Conservation (phyloP, 2,113 vertebrate genomes). For the Paraplagusia blochii region DNA sequence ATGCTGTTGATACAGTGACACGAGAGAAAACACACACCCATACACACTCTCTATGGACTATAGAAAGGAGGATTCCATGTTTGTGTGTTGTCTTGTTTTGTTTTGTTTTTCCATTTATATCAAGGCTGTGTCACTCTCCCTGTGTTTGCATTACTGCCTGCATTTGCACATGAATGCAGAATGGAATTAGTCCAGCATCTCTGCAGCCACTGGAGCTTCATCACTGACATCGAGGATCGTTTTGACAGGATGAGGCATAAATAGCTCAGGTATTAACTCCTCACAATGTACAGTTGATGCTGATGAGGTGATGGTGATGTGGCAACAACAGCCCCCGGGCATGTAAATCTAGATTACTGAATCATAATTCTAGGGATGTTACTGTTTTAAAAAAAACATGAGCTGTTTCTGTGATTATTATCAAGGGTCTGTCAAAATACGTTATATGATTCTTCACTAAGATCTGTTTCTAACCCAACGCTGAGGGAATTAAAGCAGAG, state of each 20-base stretch:
- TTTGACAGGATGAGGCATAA: conserved; percentile 30
- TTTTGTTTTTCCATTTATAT: no score
- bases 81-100: neutral
- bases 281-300: conserved; percentile 29
- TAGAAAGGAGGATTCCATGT: neutral
- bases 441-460: no score
- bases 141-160: neutral
- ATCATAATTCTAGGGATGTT: no score
- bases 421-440: no score
- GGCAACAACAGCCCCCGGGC: conserved; percentile 19
- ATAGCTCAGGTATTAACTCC: conserved; percentile 16
- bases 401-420: no score
- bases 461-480: no score
- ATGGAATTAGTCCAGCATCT: neutral
- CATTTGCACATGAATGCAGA: neutral
- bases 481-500: conserved; percentile 7
- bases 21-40: conserved; percentile 3
- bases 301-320: conserved; percentile 17
- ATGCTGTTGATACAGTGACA: neutral
- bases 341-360: neutral
- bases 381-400: no score
- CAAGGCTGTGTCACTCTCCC: no score
- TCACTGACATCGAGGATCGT: conserved; percentile 20
- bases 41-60: neutral
- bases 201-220: conserved; percentile 10